Evolutionary conservation across 1,140 invertebrate species (phyloP).

Genomic region (Drosophila tristis): DNA sequence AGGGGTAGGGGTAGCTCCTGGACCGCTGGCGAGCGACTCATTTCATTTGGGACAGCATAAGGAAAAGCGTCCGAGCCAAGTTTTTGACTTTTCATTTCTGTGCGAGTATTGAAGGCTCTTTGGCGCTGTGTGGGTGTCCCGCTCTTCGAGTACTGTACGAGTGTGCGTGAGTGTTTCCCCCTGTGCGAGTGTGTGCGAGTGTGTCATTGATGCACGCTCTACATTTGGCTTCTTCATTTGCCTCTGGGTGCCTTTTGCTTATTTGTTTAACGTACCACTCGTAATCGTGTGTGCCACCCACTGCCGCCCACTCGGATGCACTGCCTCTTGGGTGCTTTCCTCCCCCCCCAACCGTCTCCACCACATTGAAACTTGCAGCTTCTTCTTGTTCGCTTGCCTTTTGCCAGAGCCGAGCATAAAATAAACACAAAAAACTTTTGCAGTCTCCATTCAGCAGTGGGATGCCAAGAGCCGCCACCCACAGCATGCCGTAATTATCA

Average conservation of each 20-base stretch:
- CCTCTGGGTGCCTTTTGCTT: slow-evolving; percentile 57
- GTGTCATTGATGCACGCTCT: slow-evolving; percentile 56
- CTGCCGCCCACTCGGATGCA: slow-evolving; percentile 47
- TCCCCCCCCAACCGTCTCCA: neutral
- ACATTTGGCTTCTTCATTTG: slow-evolving; percentile 73
- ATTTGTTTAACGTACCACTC: slow-evolving; percentile 68
- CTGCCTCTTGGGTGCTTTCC: slow-evolving; percentile 36
- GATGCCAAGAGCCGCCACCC: slow-evolving; percentile 7
- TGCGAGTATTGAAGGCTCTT: slow-evolving; percentile 21
- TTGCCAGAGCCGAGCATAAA: slow-evolving; percentile 54
- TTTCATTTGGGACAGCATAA: slow-evolving; percentile 58
- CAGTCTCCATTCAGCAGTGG: slow-evolving; percentile 67
- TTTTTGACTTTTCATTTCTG: slow-evolving; percentile 68
- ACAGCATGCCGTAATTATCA: slow-evolving; percentile 68
- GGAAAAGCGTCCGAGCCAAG: slow-evolving; percentile 12
- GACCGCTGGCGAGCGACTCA: slow-evolving; percentile 40
- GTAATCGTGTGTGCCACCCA: slow-evolving; percentile 46
- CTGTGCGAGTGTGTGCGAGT: slow-evolving; percentile 24
- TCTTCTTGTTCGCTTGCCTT: slow-evolving; percentile 35
- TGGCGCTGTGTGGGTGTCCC: slow-evolving; percentile 9
- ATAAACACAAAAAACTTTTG: slow-evolving; percentile 76
- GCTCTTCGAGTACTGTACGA: slow-evolving; percentile 1
- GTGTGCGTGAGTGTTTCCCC: neutral
- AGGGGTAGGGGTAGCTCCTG: slow-evolving; percentile 4
- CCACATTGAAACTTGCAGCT: slow-evolving; percentile 51